Percentiles rank a stretch among this genome's conserved stretches.
Evolutionary conservation across 2,113 vertebrate species (phyloP).

Genomic region (Cebus imitator): DNA sequence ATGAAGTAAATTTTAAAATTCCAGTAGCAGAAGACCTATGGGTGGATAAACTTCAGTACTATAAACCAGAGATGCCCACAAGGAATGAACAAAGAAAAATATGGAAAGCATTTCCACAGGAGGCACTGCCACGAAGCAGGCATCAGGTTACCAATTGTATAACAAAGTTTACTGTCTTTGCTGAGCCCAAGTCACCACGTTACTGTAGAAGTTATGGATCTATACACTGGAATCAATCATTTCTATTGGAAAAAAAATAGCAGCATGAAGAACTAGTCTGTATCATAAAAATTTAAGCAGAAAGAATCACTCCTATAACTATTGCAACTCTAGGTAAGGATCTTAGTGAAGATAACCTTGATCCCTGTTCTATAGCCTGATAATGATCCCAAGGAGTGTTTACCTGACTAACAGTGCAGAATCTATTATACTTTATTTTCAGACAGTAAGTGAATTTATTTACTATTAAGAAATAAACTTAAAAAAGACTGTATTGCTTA

Average conservation of each 20-base stretch:
- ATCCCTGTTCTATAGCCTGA: neutral
- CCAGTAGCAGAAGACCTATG: neutral
- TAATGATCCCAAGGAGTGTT: neutral
- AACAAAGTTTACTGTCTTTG: neutral
- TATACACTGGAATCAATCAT: neutral
- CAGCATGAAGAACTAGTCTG: neutral
- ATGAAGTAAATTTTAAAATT: neutral
- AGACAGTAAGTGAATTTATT: neutral
- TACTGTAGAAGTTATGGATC: neutral
- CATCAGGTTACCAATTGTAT: neutral
- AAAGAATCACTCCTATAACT: neutral
- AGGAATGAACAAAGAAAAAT: neutral
- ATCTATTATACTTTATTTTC: neutral
- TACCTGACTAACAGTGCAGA: neutral
- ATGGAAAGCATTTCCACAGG: neutral
- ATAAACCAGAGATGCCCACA: neutral
- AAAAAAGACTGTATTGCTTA: neutral
- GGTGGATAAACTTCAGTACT: neutral
- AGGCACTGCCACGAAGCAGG: neutral
- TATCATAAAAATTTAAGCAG: neutral
- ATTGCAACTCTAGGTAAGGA: neutral
- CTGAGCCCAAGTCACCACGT: neutral
- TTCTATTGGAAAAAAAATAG: neutral
- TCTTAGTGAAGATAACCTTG: neutral
- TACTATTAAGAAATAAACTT: slow-evolving; percentile 21